Evolutionary conservation across 2,888 invertebrate species (phyloP).

Genomic region (Tupiocoris notatus): DNA sequence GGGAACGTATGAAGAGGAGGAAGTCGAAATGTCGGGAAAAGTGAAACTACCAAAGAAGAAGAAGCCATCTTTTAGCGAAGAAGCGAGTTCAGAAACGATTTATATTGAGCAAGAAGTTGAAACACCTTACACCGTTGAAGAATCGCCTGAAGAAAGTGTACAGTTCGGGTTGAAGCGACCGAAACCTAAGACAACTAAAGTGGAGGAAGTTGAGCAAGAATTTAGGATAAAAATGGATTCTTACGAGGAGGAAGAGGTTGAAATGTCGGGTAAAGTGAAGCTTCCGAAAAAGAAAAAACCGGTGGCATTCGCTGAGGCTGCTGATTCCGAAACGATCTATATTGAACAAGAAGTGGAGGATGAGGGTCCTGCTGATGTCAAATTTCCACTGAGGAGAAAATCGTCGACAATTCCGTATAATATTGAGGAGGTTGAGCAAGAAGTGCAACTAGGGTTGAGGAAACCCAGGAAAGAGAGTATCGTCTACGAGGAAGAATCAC

Average conservation of each 20-base stretch:
- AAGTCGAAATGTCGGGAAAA: conserved; percentile 81
- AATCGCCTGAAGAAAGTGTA: conserved; percentile 61
- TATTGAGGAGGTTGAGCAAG: conserved; percentile 63
- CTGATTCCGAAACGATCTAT: conserved; percentile 65
- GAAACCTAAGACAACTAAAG: conserved; percentile 66
- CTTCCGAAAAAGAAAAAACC: conserved; percentile 68
- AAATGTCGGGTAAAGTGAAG: conserved; percentile 79
- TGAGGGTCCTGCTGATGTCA: conserved; percentile 57
- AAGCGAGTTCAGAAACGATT: conserved; percentile 66
- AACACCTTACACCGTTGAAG: conserved; percentile 60
- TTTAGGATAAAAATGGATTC: conserved; percentile 82
- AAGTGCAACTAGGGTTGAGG: conserved; percentile 56
- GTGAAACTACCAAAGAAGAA: conserved; percentile 69
- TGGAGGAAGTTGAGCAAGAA: conserved; percentile 86
- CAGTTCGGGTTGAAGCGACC: conserved; percentile 53
- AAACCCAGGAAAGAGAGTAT: conserved; percentile 53
- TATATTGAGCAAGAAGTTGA: conserved; percentile 66
- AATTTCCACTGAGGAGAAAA: conserved; percentile 53
- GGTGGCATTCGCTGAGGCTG: conserved; percentile 73
- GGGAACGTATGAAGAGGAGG: conserved; percentile 83
- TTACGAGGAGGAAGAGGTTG: conserved; percentile 84
- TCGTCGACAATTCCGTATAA: conserved; percentile 55
- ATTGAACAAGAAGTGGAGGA: conserved; percentile 64
- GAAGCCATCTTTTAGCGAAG: conserved; percentile 74
- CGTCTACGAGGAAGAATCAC: conserved; percentile 65